These are phyloP conservation scores for Calyptomena viridis DNA, from an alignment of 2,113 vertebrate genomes.

Conservation along the genomic window DNA sequence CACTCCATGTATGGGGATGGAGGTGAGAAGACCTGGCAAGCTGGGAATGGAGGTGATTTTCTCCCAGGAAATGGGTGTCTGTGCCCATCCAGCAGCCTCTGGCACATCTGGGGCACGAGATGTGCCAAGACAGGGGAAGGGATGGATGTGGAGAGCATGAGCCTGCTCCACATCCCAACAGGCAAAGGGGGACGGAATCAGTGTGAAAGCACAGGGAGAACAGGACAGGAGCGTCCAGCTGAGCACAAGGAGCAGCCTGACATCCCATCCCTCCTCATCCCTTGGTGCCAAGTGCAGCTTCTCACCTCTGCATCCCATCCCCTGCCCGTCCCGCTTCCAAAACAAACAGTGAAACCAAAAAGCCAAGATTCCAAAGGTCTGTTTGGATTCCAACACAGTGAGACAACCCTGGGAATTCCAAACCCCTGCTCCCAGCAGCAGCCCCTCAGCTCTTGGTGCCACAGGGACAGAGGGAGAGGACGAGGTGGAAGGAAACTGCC, in stretches of 20 bases:
- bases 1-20: neutral
- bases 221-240: rapidly evolving
- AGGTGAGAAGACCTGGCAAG: neutral
- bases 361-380: neutral
- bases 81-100: neutral
- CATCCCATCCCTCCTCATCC: neutral
- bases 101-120: neutral
- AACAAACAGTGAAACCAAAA: neutral
- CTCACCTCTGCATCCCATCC: neutral
- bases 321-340: rapidly evolving
- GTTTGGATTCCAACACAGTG: neutral
- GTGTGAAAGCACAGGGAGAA: neutral
- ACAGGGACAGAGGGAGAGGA: neutral
- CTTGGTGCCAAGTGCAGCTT: neutral
- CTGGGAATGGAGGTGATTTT: neutral
- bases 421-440: neutral
- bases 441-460: rapidly evolving
- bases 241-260: neutral
- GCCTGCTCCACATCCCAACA: rapidly evolving
- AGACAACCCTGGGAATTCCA: neutral
- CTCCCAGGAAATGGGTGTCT: neutral
- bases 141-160: neutral
- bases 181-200: neutral
- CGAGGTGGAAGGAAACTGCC: neutral
- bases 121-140: neutral